Evolutionary conservation across 2,888 invertebrate genomes (phyloP), one percentile per base, ranked within the genome.

Genomic region (Lacanobia oleracea): DNA sequence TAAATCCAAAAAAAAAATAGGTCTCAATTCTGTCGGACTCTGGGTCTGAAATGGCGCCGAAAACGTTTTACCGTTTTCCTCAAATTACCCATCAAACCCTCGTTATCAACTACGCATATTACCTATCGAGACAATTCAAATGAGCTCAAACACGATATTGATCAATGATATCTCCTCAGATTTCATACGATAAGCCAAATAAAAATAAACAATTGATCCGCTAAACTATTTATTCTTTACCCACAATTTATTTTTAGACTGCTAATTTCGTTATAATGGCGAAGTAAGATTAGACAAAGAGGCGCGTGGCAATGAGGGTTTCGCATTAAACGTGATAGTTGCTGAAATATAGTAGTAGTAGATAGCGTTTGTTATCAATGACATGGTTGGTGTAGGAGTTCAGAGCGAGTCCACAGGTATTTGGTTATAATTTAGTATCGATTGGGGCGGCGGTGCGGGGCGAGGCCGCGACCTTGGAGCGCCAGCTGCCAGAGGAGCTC

Each of bases 401-500:
- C 51, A 51, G 10, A 53, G 18, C 33, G n/a, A 62, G 56, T 21
- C 43, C n/a, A 16, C 67, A 48, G 75, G 73, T 82, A 79, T 81
- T 83, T 83, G 70, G 81, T 84, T 79, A 71, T 75, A 75, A 84
- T 81, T 84, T 83, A 57, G 83, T 92, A 93, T 93, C 83, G 93
- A 93, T 93, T 91, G 79, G 67, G 73, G 57, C 79, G 69, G 83
- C 79, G 86, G 85, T 62, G 86, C 76, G 86, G 86, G 67, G 84
- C 77, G 88, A 59, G 79, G 79, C 72, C 27, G 79, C 84, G 89
- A 90, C 92, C 92, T 93, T 91, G 92, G 82, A 83, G 82, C 86
- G 88, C 88, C 89, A 90, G 88, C 84, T 83, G 85, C 84, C 69
- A 84, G 82, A 88, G 89, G 81, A 90, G 91, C 90, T 91, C 90